Percentiles rank a stretch among this genome's conserved stretches.
Conservation (phyloP, 2,113 vertebrate genomes). For the Neolamprologus fasciatus region DNA sequence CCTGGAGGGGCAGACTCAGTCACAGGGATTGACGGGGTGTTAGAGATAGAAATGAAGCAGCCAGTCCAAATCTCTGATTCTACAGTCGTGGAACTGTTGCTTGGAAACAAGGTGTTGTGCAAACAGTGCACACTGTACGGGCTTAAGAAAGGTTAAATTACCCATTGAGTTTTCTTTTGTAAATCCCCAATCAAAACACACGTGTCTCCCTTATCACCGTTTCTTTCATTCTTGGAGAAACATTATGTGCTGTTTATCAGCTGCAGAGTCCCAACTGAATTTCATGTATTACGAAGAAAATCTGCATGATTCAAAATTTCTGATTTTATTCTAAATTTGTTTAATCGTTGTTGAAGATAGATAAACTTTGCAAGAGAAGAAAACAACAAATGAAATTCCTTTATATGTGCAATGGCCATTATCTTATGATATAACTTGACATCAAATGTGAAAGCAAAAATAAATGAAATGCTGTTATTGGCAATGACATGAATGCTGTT, state of each 20-base stretch:
- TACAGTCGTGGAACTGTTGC: not conserved
- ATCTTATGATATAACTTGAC: not conserved
- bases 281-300: not conserved
- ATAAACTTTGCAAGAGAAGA: not conserved
- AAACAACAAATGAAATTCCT: not conserved
- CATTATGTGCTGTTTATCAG: not conserved
- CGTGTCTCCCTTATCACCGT: not conserved
- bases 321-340: not conserved
- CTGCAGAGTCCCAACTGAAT: not conserved
- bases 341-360: not conserved
- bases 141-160: not conserved
- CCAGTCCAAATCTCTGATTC: not conserved
- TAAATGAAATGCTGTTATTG: not conserved
- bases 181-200: not conserved
- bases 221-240: not conserved
- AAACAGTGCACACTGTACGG: not conserved
- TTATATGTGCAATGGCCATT: not conserved
- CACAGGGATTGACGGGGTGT: not conserved
- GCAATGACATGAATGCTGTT: not conserved
- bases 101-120: constrained; percentile 3
- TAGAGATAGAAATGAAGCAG: not conserved
- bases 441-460: not conserved
- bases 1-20: not conserved
- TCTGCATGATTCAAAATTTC: not conserved
- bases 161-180: not conserved